Conservation (phyloP, 1,140 invertebrate species). For the Helicoverpa zea region DNA sequence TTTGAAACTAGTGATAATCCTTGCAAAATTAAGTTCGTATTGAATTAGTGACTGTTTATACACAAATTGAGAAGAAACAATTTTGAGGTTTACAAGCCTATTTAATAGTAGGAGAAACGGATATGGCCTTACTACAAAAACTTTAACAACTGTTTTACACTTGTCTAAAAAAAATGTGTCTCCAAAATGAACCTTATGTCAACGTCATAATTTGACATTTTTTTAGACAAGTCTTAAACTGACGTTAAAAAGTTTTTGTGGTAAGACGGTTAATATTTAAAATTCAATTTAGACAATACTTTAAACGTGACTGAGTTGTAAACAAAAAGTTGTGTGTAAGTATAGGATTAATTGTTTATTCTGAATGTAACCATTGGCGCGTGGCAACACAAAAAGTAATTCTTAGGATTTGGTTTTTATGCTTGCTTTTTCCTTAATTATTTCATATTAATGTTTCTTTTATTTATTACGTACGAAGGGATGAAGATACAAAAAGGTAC, state of each 20-base stretch:
- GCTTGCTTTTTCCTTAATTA: neutral
- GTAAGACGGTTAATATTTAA: no score
- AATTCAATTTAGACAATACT: slow-evolving; percentile 64
- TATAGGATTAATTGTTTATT: slow-evolving; percentile 15
- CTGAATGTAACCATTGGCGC: slow-evolving; percentile 25
- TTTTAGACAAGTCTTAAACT: no score
- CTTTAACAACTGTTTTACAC: no score
- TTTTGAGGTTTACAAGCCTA: neutral
- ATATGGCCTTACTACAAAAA: no score
- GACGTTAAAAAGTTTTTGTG: no score
- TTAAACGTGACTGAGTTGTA: slow-evolving; percentile 34
- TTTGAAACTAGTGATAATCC: no score
- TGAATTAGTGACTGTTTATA: no score
- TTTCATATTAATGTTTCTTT: neutral
- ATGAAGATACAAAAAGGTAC: neutral
- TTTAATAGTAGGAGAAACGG: neutral
- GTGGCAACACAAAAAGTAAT: slow-evolving; percentile 29
- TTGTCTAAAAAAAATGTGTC: no score
- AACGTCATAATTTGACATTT: no score
- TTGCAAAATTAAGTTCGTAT: no score
- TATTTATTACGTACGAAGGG: neutral
- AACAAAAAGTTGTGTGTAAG: neutral
- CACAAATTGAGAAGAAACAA: neutral
- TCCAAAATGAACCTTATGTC: no score
- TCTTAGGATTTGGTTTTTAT: neutral